Evolutionary conservation across 2,888 invertebrate genomes (phyloP), one percentile per base, ranked within the genome.

Genomic region (Eristalis tenax): DNA sequence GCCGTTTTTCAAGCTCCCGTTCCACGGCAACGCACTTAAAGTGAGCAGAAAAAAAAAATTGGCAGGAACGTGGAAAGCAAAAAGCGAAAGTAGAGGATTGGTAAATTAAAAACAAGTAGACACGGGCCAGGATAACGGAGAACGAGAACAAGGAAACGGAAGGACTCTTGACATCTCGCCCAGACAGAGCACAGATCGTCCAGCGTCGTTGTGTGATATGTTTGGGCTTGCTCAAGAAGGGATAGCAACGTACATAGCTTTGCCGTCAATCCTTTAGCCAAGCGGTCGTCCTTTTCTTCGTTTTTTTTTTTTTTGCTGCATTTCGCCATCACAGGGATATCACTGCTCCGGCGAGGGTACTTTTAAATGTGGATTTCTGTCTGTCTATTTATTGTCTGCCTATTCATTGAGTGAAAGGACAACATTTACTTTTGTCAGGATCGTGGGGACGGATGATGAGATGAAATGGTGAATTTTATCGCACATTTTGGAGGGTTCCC

Each of bases 101-200:
- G 82, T 74, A 82, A 85, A 76, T 73, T 76, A 85, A 81, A 81
- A 77, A 73, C 43, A 81, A 74, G 77, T 70, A 78, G 69, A 86
- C 70, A 78, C 65, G 57, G 6, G 13, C 8, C 1, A 22, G 11
- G 57, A 32, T 5, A 32, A 32, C 22, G 61, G 43, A 63, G 57
- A n/a, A 65, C 18, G 63, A 22, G 0, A 5, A 32, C 15, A 68
- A 26, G 73, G 26, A 74, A 68, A 70, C 63, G 61, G 40, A 81
- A 85, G 65, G 71, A 63, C 85, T 85, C 81, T 82, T 85, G 85
- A 85, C 85, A 69, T 76, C 81, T 50, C 50, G 85, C 73, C 85
- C 85, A 85, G 85, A 85, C 85, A 73, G 81, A 40, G 63, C 69
- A 59, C 68, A 64, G 35, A 69, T 8, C 32, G 64, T 69, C 76